Evolutionary conservation across 2,888 invertebrate genomes (phyloP).

Genomic region (Buathra laborator): DNA sequence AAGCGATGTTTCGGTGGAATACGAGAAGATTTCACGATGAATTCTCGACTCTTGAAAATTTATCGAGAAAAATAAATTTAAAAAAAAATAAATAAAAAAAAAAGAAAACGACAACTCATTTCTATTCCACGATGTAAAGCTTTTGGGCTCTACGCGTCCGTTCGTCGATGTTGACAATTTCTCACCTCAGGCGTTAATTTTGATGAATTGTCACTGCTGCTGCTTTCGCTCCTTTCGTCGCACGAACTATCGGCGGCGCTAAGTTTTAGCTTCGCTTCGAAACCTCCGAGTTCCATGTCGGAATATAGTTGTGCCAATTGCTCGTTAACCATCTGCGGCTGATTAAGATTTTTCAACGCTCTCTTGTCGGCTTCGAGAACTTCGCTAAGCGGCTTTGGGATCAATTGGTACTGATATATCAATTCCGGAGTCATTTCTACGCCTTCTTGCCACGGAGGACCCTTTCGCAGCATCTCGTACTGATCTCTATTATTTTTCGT

Average conservation of each 20-base stretch:
- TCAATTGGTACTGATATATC: slow-evolving; percentile 90
- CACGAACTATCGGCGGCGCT: slow-evolving; percentile 87
- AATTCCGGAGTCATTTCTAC: slow-evolving; percentile 89
- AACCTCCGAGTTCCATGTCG: slow-evolving; percentile 89
- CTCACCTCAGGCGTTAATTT: slow-evolving; percentile 79
- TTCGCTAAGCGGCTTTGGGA: slow-evolving; percentile 87
- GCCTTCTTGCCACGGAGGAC: slow-evolving; percentile 90
- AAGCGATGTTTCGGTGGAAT: background rate
- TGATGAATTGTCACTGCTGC: slow-evolving; percentile 81
- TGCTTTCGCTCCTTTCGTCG: slow-evolving; percentile 84
- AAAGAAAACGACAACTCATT: slow-evolving; percentile 16
- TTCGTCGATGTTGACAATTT: slow-evolving; percentile 41
- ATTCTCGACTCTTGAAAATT: slow-evolving; percentile 16
- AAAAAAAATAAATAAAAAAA: background rate
- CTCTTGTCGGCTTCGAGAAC: slow-evolving; percentile 88
- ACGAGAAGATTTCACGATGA: slow-evolving; percentile 29
- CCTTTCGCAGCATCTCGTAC: slow-evolving; percentile 79
- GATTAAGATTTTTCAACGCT: slow-evolving; percentile 86
- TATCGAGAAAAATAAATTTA: background rate
- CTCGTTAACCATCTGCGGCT: slow-evolving; percentile 90
- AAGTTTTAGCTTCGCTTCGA: slow-evolving; percentile 86
- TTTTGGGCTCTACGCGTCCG: background rate
- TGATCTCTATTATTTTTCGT: slow-evolving; percentile 23
- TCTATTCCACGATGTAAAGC: slow-evolving; percentile 6
- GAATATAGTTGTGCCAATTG: slow-evolving; percentile 90